Evolutionary conservation across 2,888 invertebrate species (phyloP), one percentile per base, ranked within the genome.

Genomic region (Argyra leucocephala): DNA sequence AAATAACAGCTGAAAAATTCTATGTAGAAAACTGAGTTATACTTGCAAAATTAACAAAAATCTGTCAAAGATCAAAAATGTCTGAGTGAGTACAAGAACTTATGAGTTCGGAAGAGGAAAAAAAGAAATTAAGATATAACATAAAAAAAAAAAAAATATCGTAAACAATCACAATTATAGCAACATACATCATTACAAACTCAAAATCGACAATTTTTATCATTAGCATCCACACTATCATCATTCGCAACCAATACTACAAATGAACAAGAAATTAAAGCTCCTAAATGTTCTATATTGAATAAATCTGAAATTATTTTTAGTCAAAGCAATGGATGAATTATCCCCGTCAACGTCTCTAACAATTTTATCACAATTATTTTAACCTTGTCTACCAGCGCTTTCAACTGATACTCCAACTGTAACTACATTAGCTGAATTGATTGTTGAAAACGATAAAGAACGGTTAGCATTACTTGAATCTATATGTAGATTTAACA

Each of bases 71-170:
- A 86, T 76, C 88, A 91, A 70, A 90, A 88, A 74, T 84, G 90
- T 64, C 84, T 92, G 89, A 89, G 2, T 87, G 89, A 71, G 91
- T 92, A 63, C 91, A 93, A 76, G 90, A 91, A 78, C 86, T 90
- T 79, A 88, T 93, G 81, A 88, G 88, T 74, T 90, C 89, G 0
- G 93, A 93, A 74, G 91, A 91, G 72, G 93, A 93, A 77, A 87
- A 89, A 79, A 89, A 88, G 73, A 92, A 90, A 75, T 86, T 90
- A 68, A 88, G 88, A 75, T 86, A 89, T 74, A 88, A 86, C 83
- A 83, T 84, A 82, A 83, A 82, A 76, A 82, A 84, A 69, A 85
- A n/a, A n/a, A n/a, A n/a, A 85, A 74, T n/a, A n/a, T n/a, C 83
- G 85, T 69, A 84, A 83, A 72, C 80, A 83, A 70, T 70, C 83